These are phyloP conservation scores for Panurus biarmicus DNA, from an alignment of 2,113 vertebrate species.

Conservation along the genomic window DNA sequence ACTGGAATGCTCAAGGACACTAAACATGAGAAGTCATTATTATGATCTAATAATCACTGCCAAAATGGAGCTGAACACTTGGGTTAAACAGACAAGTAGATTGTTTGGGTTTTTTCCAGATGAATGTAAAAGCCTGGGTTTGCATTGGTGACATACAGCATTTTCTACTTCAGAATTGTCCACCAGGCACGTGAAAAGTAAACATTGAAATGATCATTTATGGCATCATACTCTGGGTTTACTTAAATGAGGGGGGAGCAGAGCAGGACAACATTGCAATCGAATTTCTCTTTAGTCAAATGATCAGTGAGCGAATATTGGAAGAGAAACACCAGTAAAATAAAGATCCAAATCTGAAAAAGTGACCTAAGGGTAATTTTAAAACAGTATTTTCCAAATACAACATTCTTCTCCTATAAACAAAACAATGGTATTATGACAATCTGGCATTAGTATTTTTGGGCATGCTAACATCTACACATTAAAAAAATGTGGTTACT, in stretches of 20 bases:
- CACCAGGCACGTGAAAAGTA: background rate
- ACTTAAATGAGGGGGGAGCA: background rate
- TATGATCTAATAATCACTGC: background rate
- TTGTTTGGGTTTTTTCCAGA: background rate
- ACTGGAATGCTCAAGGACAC: background rate
- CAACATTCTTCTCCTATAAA: background rate
- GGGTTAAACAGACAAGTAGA: background rate
- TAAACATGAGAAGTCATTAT: background rate
- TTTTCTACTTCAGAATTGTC: background rate
- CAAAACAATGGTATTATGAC: background rate
- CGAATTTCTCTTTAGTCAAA: background rate
- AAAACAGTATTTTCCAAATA: background rate
- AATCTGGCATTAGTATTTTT: background rate
- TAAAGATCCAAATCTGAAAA: background rate
- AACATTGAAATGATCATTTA: background rate
- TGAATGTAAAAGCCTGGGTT: background rate
- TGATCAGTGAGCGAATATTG: background rate
- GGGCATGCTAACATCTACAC: background rate
- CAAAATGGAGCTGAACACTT: background rate
- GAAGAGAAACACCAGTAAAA: background rate
- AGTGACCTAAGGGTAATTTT: background rate
- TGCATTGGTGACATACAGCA: background rate
- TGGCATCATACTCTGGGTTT: background rate
- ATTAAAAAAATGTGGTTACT: background rate
- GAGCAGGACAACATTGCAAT: background rate